Evolutionary conservation across 1,140 invertebrate genomes (phyloP).

Genomic region (Panagrolaimus sp.): DNA sequence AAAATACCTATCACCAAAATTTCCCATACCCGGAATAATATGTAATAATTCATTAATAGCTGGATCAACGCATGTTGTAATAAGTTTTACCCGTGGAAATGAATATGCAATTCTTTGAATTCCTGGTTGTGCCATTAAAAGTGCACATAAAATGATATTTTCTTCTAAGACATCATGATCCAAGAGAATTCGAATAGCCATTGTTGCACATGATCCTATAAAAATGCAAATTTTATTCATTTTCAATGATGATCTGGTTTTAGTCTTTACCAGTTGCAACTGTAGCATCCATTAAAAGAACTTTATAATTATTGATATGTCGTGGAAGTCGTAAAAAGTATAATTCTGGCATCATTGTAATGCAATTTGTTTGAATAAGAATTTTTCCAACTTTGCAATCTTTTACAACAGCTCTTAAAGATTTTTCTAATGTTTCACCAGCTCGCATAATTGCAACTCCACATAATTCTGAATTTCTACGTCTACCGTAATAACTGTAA

Average conservation of each 20-base stretch:
- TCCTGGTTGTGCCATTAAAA: constrained; percentile 92
- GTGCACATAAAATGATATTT: constrained; percentile 83
- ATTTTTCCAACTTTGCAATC: constrained; percentile 97
- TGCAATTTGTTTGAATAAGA: constrained; percentile 91
- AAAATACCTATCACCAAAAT: constrained; percentile 87
- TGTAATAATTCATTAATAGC: constrained; percentile 97
- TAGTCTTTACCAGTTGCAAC: constrained; percentile 59
- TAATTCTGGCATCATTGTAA: constrained; percentile 76
- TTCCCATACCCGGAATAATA: constrained; percentile 90
- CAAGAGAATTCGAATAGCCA: constrained; percentile 91
- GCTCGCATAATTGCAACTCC: constrained; percentile 83
- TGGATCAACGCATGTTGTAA: constrained; percentile 89
- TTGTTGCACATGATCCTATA: constrained; percentile 90
- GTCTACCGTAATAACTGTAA: constrained; percentile 36
- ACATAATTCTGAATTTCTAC: constrained; percentile 64
- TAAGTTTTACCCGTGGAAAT: constrained; percentile 89
- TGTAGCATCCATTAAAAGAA: constrained; percentile 80
- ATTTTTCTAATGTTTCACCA: constrained; percentile 98
- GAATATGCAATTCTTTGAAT: constrained; percentile 97
- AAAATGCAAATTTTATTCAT: constrained; percentile 67
- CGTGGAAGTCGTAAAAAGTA: constrained; percentile 92
- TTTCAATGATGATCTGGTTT: too few species aligned
- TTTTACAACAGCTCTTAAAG: constrained; percentile 91
- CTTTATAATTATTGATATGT: constrained; percentile 92
- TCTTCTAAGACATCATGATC: constrained; percentile 94